phyloP scores from a whole-genome alignment of 2,113 vertebrate species.

The Nothoprocta perdicaria region DNA sequence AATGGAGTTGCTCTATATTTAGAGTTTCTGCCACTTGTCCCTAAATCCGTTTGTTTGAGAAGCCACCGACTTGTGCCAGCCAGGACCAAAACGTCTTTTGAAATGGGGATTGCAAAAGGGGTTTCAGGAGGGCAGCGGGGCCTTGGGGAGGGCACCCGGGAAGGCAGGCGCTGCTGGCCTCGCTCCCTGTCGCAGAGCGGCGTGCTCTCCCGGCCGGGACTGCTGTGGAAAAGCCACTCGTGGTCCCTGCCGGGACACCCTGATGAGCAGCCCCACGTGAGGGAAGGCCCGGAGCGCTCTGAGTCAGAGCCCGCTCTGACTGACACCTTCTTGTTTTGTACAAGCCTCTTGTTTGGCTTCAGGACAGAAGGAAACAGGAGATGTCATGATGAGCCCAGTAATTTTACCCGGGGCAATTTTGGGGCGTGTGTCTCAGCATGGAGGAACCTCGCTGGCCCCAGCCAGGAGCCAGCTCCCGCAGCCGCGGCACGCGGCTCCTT shows the following conservation, averaged over 20 bases:
- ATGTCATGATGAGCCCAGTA: not conserved
- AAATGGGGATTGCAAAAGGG: not conserved
- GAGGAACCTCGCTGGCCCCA: not conserved
- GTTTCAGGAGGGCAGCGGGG: not conserved
- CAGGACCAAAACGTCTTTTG: slow-evolving; percentile 2
- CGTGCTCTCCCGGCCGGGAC: not conserved
- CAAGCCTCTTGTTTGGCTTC: slow-evolving; percentile 1
- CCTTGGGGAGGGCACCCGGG: not conserved
- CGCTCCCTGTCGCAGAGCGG: fast-evolving
- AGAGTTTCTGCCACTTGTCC: slow-evolving; percentile 19
- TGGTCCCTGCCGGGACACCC: not conserved
- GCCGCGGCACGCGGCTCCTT: not conserved
- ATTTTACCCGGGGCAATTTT: not conserved
- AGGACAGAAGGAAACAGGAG: slow-evolving; percentile 55
- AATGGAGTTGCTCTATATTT: slow-evolving; percentile 11
- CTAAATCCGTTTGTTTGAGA: not conserved
- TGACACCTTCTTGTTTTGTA: slow-evolving; percentile 44
- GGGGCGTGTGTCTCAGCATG: not conserved
- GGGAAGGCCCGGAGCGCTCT: not conserved
- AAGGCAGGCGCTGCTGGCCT: too few species aligned
- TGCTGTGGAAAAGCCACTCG: not conserved
- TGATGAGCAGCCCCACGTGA: not conserved
- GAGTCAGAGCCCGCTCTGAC: not conserved
- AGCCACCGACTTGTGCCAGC: slow-evolving; percentile 9
- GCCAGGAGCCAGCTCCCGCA: not conserved